Conservation (phyloP, 1,140 invertebrate species). For the Scylla paramamosain region DNA sequence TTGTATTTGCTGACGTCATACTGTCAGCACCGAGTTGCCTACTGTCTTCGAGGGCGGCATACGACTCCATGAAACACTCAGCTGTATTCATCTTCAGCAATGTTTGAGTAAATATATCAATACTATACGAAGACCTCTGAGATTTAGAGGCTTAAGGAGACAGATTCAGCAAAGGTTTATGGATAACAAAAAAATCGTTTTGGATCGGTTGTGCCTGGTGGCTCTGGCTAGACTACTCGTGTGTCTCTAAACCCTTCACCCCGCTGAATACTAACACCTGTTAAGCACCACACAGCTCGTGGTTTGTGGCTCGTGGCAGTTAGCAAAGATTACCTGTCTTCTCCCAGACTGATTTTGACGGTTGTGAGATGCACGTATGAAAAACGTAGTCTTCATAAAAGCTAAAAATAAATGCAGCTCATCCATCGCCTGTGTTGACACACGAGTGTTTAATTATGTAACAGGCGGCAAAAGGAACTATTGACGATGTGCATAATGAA, state of each 20-base stretch:
- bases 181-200: background rate
- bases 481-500: background rate
- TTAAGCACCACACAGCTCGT: too few species aligned
- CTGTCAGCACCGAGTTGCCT: background rate
- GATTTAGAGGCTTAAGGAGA: background rate
- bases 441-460: too few species aligned
- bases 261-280: background rate
- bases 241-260: background rate
- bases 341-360: too few species aligned
- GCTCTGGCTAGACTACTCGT: background rate
- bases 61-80: background rate
- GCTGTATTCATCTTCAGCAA: background rate
- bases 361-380: too few species aligned
- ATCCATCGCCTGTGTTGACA: too few species aligned
- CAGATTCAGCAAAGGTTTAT: background rate
- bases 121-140: background rate
- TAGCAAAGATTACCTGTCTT: too few species aligned
- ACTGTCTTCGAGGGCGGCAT: background rate
- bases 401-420: too few species aligned
- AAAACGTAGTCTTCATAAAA: too few species aligned
- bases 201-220: background rate
- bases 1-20: slow-evolving; percentile 1
- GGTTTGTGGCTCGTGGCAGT: too few species aligned
- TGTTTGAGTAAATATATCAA: background rate
- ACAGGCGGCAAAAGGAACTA: too few species aligned